Evolutionary conservation across 2,888 invertebrate species (phyloP), one percentile per base, ranked within the genome.

Genomic region (Spilarctia lutea): DNA sequence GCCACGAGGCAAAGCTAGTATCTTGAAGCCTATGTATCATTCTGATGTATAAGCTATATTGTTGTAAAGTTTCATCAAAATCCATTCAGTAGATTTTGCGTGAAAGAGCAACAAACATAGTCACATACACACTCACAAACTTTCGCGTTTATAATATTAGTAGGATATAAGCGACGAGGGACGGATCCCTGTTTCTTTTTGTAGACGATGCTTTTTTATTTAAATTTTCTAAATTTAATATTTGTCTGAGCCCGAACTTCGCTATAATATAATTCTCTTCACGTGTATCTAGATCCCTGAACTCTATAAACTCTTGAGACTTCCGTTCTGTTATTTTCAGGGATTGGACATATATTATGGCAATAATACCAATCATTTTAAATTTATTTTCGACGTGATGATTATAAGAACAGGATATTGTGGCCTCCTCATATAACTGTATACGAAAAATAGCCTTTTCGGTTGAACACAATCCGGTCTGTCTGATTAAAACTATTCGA

Each of bases 381-480:
- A 42, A 69, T 30, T 73, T 52, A 75, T 69, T 45, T 65, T 52
- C 27, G 42, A n/a, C 69, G 20, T 66, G 56, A 30, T 69, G 35
- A 70, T 72, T 69, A 72, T 30, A 68, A 27, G 52, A 60, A 72
- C 68, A 72, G 69, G 72, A 72, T 72, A 72, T 68, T 66, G 42
- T 65, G 56, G 56, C 30, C 63, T 68, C 42, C 70, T 52, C 33
- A n/a, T 33, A 45, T 75, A 75, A 75, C 75, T 65, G 75, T 72
- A 67, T 30, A 66, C 66, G 56, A 20, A 35, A 67, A 70, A 71
- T 42, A 70, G 30, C 27, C 8, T 70, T 56, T 39, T 71, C 45
- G 39, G 24, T 39, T 18, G 33, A 75, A 65, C n/a, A 60, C 39
- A 65, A 68, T 65, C 68, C 68, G 71, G 67, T 75, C 42, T 68